Evolutionary conservation across 2,888 invertebrate genomes (phyloP), one percentile per base, ranked within the genome.

Genomic region (Acrocyrtus sp.): DNA sequence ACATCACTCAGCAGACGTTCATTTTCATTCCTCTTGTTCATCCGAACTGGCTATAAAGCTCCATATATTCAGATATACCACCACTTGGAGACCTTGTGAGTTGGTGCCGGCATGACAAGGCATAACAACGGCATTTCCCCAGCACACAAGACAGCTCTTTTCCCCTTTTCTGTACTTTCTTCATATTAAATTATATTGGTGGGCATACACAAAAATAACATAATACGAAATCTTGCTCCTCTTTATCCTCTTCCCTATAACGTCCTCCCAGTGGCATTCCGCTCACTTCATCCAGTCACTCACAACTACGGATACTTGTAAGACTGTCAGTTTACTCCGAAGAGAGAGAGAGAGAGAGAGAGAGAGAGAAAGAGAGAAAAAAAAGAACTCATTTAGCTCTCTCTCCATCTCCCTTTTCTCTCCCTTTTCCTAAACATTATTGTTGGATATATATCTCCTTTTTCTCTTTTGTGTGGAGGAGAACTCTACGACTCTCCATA

Each of bases 1-100:
- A 77, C 73, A 77, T 77, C 75, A 75, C 61, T 73, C 68, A 77
- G 72, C 58, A 67, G 58, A 68, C 65, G 68, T 53, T 63, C 66
- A 58, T 66, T 63, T 58, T n/a, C n/a, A n/a, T n/a, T n/a, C n/a
- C n/a, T n/a, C n/a, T n/a, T n/a, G n/a, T n/a, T n/a, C n/a, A n/a
- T n/a, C n/a, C n/a, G n/a, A n/a, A n/a, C n/a, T n/a, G n/a, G n/a
- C n/a, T n/a, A n/a, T n/a, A n/a, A n/a, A n/a, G n/a, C n/a, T n/a
- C n/a, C n/a, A n/a, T n/a, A n/a, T n/a, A n/a, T n/a, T n/a, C n/a
- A n/a, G n/a, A n/a, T n/a, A n/a, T n/a, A n/a, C n/a, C n/a, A n/a
- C n/a, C n/a, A n/a, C n/a, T n/a, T n/a, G n/a, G n/a, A n/a, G n/a
- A n/a, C n/a, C n/a, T n/a, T n/a, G n/a, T n/a, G n/a, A n/a, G n/a